phyloP scores from a whole-genome alignment of 1,140 invertebrate species.

The Camponotus vicinus region DNA sequence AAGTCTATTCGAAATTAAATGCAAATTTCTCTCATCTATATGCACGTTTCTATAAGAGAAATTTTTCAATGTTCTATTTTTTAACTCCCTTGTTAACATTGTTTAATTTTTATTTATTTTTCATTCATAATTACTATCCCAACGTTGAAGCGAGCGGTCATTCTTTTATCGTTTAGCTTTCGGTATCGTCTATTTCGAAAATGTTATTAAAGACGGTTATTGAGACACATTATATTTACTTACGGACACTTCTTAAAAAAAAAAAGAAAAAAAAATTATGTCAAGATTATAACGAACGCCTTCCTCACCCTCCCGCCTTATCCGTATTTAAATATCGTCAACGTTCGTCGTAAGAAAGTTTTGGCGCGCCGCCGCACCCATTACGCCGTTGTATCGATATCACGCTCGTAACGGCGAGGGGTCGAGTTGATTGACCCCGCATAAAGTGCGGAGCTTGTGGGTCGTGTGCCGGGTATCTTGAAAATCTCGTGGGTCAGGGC shows the following conservation, averaged over 20 bases:
- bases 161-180: not conserved
- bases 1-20: slow-evolving; percentile 39
- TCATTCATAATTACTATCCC: not conserved
- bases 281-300: not conserved
- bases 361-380: slow-evolving; percentile 31
- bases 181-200: no score
- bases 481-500: slow-evolving; percentile 74
- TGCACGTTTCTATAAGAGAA: not conserved
- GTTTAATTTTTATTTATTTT: slow-evolving; percentile 29
- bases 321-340: slow-evolving; percentile 47
- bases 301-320: not conserved
- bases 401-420: slow-evolving; percentile 53
- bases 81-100: not conserved
- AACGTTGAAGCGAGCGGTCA: not conserved
- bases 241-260: slow-evolving; percentile 6
- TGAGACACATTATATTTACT: not conserved
- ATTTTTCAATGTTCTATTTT: slow-evolving; percentile 18
- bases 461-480: slow-evolving; percentile 72
- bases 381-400: slow-evolving; percentile 55
- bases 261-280: no score
- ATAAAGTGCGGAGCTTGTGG: slow-evolving; percentile 62
- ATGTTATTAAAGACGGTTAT: no score
- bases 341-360: slow-evolving; percentile 42
- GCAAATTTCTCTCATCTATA: slow-evolving; percentile 39
- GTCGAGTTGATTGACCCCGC: slow-evolving; percentile 71